Conservation (phyloP, 2,888 invertebrate genomes). For the Blera fallax region DNA sequence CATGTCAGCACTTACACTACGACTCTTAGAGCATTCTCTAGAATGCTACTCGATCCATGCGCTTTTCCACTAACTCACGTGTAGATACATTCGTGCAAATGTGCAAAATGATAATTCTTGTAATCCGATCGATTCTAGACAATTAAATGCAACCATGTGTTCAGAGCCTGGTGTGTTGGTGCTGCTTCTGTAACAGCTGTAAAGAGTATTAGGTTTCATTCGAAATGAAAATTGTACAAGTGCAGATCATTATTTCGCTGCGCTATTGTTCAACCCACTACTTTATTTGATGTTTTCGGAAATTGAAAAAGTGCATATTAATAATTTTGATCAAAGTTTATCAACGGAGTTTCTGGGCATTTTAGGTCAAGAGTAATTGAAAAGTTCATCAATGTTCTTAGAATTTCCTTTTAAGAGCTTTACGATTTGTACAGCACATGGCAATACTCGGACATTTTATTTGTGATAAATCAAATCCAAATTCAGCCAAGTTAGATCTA, state of each 20-base stretch:
- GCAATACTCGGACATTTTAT: too few relatives aligned
- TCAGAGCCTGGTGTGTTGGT: not conserved
- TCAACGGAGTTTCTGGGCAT: too few relatives aligned
- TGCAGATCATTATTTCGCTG: not conserved
- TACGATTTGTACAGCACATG: too few relatives aligned
- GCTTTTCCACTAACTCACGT: slow-evolving; percentile 19
- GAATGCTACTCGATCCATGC: slow-evolving; percentile 3
- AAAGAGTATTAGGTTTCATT: slow-evolving; percentile 1
- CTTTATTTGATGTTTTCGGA: not conserved
- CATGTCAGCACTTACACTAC: not conserved
- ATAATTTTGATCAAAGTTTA: too few relatives aligned
- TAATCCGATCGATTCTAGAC: slow-evolving; percentile 6
- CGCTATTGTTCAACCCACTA: not conserved
- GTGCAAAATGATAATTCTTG: slow-evolving; percentile 13
- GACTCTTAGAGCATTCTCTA: not conserved
- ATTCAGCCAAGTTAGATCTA: too few relatives aligned
- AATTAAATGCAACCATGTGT: not conserved
- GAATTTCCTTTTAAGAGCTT: too few relatives aligned
- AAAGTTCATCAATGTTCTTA: too few relatives aligned
- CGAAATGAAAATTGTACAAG: not conserved
- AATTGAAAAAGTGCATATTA: not conserved
- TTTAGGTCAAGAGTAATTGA: too few relatives aligned
- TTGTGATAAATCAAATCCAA: too few relatives aligned
- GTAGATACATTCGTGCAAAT: not conserved
- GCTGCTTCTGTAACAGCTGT: slow-evolving; percentile 7